These are phyloP conservation scores for Ammodramus savannarum DNA, from an alignment of 2,113 vertebrate species.

Conservation along the genomic window DNA sequence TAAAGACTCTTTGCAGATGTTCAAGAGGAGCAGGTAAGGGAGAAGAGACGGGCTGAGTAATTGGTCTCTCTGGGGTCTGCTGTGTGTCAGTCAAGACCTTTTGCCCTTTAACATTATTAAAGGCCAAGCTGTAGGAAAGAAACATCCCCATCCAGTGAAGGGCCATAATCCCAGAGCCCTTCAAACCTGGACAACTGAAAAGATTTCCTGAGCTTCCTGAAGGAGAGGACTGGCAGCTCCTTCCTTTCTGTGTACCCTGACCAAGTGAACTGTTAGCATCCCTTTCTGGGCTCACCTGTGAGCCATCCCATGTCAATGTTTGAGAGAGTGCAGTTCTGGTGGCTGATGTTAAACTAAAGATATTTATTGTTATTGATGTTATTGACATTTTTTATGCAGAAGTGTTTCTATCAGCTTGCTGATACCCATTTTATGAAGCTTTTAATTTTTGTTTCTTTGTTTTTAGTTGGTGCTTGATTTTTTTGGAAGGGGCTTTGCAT, in stretches of 20 bases:
- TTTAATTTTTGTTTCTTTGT: not conserved
- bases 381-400: not conserved
- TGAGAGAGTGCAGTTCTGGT: not conserved
- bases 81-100: not conserved
- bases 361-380: not conserved
- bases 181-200: not conserved
- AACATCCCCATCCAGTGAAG: not conserved
- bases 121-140: not conserved
- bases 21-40: not conserved
- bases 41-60: not conserved
- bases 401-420: not conserved
- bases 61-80: not conserved
- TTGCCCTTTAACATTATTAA: not conserved
- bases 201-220: not conserved
- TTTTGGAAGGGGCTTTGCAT: not conserved
- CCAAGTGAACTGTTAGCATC: not conserved
- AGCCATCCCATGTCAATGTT: not conserved
- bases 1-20: not conserved
- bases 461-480: not conserved
- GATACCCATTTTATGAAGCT: not conserved
- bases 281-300: not conserved
- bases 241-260: not conserved
- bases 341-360: not conserved
- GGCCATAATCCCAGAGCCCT: not conserved
- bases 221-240: not conserved